These are phyloP conservation scores for Phymastichus coffea DNA, from an alignment of 1,140 invertebrate species.

Conservation along the genomic window DNA sequence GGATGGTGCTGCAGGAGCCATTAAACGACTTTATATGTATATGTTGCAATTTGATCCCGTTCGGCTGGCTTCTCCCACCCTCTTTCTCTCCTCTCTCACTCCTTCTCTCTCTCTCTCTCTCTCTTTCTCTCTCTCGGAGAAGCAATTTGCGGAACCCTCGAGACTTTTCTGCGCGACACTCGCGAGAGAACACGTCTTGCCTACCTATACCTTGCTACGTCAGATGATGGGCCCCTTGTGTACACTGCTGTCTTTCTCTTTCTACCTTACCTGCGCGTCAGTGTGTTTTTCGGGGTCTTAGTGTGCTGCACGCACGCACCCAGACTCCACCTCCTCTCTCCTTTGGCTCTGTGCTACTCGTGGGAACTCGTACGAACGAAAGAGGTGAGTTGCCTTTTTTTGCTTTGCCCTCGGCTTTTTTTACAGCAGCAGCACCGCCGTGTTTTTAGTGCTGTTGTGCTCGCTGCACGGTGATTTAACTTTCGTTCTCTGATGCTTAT, in stretches of 20 bases:
- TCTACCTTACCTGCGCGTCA: background rate
- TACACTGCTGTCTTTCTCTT: constrained; percentile 10
- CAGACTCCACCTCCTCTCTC: background rate
- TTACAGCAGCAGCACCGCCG: background rate
- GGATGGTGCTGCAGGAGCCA: too few species aligned
- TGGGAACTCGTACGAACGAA: constrained; percentile 1
- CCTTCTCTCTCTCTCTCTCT: constrained; percentile 7
- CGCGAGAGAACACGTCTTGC: too few species aligned
- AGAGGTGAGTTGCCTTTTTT: background rate
- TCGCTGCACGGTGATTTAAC: background rate
- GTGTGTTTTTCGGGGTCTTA: background rate
- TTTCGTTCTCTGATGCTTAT: background rate
- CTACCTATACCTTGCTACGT: constrained; percentile 25
- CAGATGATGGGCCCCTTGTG: constrained; percentile 33
- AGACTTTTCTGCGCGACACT: background rate
- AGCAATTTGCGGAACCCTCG: too few species aligned
- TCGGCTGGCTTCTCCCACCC: constrained; percentile 35
- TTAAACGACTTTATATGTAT: constrained; percentile 55
- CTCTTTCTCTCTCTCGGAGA: too few species aligned
- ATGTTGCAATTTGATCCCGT: constrained; percentile 51
- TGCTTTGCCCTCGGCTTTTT: background rate
- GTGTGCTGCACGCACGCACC: background rate
- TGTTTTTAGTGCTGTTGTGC: background rate
- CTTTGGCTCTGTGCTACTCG: background rate
- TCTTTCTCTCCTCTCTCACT: constrained; percentile 21